Evolutionary conservation across 1,140 invertebrate genomes (phyloP), one percentile per base, ranked within the genome.

Genomic region (Drosophila melanica): DNA sequence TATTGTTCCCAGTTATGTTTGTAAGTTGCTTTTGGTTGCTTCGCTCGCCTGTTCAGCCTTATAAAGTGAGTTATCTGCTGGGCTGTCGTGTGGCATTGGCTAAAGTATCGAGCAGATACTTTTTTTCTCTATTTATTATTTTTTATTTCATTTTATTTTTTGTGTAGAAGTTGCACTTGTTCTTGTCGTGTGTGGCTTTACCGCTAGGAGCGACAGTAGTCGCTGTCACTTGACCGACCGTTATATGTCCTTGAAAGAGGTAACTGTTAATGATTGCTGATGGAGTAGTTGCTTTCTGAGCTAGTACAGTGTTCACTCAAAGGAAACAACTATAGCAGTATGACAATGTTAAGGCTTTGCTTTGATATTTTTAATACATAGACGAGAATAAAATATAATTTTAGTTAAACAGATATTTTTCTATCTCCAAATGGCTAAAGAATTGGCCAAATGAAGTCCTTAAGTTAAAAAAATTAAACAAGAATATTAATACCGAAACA

Each of bases 1-100:
- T 87, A 87, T 87, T 89, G 82, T 87, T 87, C 79, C 79, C 82
- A 89, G 84, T 84, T 85, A 75, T 81, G 81, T 85, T 79, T 77
- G 62, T 59, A 60, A 59, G 81, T 78, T 78, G 69, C 75, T 51
- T 68, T 42, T 33, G 11, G 57, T 27, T 55, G 53, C n/a, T 33
- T 18, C 54, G 27, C 51, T 79, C 48, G 75, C 42, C 74, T 69
- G 70, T 87, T 79, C 51, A 76, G 66, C 80, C 80, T 81, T 86
- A 82, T 87, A 89, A 79, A 89, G 84, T 87, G 85, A 87, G 84
- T 72, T 87, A 87, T 87, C 84, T 81, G 58, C 55, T 87, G 84
- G 72, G 77, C 81, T 77, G 81, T 85, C 81, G 64, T 62, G 12
- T 71, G 18, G 60, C 73, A 45, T 59, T 57, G 62, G 53, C 63